Evolutionary conservation across 64 coral and sea anemone species (phyloP), one percentile per base, ranked within the genome.

Genomic region (Montipora efflorescens): DNA sequence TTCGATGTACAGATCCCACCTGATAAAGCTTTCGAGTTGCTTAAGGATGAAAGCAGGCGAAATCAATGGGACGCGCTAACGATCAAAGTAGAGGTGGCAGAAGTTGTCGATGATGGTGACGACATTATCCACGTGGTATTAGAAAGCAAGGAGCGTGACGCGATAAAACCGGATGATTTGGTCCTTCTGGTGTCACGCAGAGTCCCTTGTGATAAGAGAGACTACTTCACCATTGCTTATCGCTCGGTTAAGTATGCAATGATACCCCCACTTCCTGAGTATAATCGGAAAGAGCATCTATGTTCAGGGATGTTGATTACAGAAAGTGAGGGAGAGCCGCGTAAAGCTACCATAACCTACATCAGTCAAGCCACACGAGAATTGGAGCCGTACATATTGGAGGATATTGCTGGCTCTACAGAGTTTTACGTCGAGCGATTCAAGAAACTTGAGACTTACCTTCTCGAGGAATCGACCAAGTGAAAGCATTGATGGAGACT

Each of bases 361-460:
- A 96, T 96, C 19, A 96, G 93, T 70, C 95, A 96, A 79, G 89
- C 87, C 18, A 96, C 95, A 7, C 84, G 87, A 13, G 79, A 96
- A 6, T 45, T 96, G 5, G 68, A 79, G 8, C 67, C 66, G 14
- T 96, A 93, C 88, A 76, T 96, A 5, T 83, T 96, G 57, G 78
- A 75, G 8, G 95, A 96, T 53, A 47, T 96, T 50, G 75, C 45
- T n/a, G 91, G 91, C 4, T 87, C 48, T 2, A 93, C 95, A 0
- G 72, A 83, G 9, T 70, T 90, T 14, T 93, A 96, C 46, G 95
- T 62, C 8, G 67, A 87, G 7, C 78, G 95, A 36, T 57, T 90
- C n/a, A 75, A 79, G 48, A 73, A 80, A 68, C 87, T 96, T 8
- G 75, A 87, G 81, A 13, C 20, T 48, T 95, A 79, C 57, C 71